Evolutionary conservation across 1,140 invertebrate genomes (phyloP).

Genomic region (Calosoma granatense): DNA sequence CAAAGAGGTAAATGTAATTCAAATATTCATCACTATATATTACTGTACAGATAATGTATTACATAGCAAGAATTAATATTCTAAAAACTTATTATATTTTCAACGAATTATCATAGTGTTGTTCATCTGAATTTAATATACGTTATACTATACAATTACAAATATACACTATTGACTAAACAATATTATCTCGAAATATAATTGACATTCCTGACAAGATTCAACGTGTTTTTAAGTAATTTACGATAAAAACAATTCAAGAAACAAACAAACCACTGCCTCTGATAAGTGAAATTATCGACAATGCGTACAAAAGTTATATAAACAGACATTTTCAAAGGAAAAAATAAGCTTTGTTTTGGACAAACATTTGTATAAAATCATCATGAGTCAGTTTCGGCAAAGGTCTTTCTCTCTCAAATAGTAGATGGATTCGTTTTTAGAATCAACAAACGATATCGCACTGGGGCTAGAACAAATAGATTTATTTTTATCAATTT

Average conservation of each 20-base stretch:
- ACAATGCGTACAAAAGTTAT: neutral
- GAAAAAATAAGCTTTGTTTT: neutral
- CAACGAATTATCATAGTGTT: too few species aligned
- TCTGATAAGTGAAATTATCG: neutral
- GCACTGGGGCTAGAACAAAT: neutral
- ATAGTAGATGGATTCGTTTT: too few species aligned
- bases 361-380: neutral
- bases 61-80: too few species aligned
- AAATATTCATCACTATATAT: too few species aligned
- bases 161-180: too few species aligned
- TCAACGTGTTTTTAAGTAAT: neutral
- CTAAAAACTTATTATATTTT: too few species aligned
- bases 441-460: neutral
- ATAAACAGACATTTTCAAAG: neutral
- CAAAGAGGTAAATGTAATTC: too few species aligned
- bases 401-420: too few species aligned
- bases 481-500: neutral
- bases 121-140: too few species aligned
- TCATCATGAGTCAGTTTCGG: neutral
- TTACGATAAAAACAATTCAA: neutral
- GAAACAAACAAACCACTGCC: neutral
- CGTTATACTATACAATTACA: too few species aligned
- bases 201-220: neutral
- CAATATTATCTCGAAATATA: too few species aligned
- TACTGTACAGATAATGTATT: too few species aligned